These are phyloP conservation scores for Toxotes chatareus DNA, from an alignment of 2,113 vertebrate species.

Conservation along the genomic window DNA sequence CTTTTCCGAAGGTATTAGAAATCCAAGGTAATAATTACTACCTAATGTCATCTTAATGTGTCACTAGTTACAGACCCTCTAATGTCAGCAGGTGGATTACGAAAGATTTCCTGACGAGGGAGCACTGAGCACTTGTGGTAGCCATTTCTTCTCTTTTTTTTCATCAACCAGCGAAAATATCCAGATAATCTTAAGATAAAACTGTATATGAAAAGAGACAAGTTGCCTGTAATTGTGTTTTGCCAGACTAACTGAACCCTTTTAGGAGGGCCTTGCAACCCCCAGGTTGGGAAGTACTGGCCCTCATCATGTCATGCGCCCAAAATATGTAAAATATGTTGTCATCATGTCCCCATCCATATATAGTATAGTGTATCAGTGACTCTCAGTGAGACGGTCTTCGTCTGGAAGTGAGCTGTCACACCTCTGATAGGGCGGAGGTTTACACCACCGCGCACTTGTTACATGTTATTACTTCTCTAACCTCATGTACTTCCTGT, in stretches of 20 bases:
- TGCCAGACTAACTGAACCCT: too few species aligned
- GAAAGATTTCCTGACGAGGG: background rate
- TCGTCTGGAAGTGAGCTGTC: background rate
- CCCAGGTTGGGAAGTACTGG: background rate
- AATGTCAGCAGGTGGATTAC: conserved; percentile 3
- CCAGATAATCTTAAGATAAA: too few species aligned
- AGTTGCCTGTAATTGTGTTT: background rate
- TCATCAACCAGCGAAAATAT: too few species aligned
- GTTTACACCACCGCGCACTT: background rate
- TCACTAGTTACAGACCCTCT: conserved; percentile 37
- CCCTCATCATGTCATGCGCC: background rate
- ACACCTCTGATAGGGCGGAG: background rate
- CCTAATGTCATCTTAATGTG: conserved; percentile 39
- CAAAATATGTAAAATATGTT: background rate
- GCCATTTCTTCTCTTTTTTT: background rate
- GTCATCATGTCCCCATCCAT: background rate
- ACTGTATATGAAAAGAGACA: background rate
- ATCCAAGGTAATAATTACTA: conserved; percentile 58
- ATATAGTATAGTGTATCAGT: background rate
- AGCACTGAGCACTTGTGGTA: background rate
- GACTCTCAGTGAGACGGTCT: background rate
- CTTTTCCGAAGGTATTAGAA: conserved; percentile 9
- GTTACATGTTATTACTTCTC: background rate
- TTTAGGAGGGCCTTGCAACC: background rate
- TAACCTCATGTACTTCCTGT: conserved; percentile 22